Base-by-base conservation (phyloP, 2,888 invertebrate species). In the Pandemis heparana region DNA sequence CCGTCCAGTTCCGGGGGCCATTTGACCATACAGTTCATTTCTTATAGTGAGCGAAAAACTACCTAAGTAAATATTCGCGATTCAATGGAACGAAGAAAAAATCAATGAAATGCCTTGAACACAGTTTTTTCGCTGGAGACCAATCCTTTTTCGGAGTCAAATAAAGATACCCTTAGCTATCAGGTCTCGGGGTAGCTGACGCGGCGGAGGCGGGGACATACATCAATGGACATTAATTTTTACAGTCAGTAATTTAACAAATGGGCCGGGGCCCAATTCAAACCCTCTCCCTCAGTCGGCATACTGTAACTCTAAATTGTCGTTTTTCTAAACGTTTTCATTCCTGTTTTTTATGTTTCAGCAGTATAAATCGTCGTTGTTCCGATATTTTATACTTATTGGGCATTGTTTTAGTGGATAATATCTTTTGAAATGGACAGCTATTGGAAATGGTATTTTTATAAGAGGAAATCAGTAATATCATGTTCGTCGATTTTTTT, bases 361-460 rank as follows among this genome's bases (percentile, higher is more conserved):
- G 76, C 79, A 71, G 77, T 81, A 79, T 79, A 76, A 77, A 76
- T 84, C 76, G 77, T 83, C 79, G 79, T 82, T 79, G 75, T 81
- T 78, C 79, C 79, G 79, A 78, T 82, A 78, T 83, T 86, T 86
- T 85, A 83, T 82, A 82, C 81, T 84, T 83, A 86, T 86, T 84
- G 82, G 80, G 80, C 82, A 83, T 82, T 79, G 79, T 79, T 80
- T 82, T 82, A 83, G 77, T 75, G 70, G 71, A 75, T 76, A 76
- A 75, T 78, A 78, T 76, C 77, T 62, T 74, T 77, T 75, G 66
- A 60, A 68, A 63, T 63, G 53, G 43, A 62, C 43, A 38, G 62
- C 12, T 56, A 23, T 53, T 65, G 38, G 23, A 59, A 48, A 23
- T 65, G 23, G n/a, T 7, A 14, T 48, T 46, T 65, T 66, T 48